phyloP scores from a whole-genome alignment of 2,797 vertebrate species.

The Fistularia commersonii region DNA sequence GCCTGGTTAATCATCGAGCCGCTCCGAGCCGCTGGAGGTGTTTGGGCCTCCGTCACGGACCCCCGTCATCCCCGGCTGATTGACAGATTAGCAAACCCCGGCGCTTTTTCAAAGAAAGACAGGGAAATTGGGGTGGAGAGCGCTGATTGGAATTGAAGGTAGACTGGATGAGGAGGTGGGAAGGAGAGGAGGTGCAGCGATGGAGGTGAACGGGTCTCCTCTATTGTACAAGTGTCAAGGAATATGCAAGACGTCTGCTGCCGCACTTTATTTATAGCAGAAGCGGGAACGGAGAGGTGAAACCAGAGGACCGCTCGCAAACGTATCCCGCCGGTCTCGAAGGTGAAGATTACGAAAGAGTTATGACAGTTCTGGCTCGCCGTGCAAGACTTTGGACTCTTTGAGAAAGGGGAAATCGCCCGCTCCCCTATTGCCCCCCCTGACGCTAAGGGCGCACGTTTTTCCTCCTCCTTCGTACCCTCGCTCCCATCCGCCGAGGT shows the following conservation, averaged over 20 bases:
- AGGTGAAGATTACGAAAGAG: too few relatives aligned
- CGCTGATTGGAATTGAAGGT: conserved; percentile 56
- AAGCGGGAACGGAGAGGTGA: too few relatives aligned
- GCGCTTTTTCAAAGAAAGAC: conserved; percentile 73
- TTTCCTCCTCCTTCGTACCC: conserved; percentile 50
- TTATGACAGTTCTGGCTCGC: too few relatives aligned
- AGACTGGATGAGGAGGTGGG: conserved; percentile 42
- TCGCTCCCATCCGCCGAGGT: conserved; percentile 66
- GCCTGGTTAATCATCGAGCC: conserved; percentile 82
- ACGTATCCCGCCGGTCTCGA: too few relatives aligned
- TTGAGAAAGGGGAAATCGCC: too few relatives aligned
- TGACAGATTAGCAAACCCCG: conserved; percentile 80
- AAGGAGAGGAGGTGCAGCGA: conserved; percentile 39
- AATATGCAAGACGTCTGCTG: conserved; percentile 21
- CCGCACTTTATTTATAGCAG: not conserved
- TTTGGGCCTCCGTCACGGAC: conserved; percentile 53
- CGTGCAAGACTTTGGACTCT: too few relatives aligned
- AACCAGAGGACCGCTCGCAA: too few relatives aligned
- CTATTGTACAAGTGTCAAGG: conserved; percentile 8
- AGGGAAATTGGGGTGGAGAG: conserved; percentile 33
- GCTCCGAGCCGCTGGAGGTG: conserved; percentile 68
- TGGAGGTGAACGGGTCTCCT: conserved; percentile 34
- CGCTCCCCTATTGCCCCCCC: too few relatives aligned
- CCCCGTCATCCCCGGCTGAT: conserved; percentile 65
- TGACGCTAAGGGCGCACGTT: too few relatives aligned